Base-by-base conservation (phyloP, 2,113 vertebrate genomes). In the Hippocampus mohnikei region DNA sequence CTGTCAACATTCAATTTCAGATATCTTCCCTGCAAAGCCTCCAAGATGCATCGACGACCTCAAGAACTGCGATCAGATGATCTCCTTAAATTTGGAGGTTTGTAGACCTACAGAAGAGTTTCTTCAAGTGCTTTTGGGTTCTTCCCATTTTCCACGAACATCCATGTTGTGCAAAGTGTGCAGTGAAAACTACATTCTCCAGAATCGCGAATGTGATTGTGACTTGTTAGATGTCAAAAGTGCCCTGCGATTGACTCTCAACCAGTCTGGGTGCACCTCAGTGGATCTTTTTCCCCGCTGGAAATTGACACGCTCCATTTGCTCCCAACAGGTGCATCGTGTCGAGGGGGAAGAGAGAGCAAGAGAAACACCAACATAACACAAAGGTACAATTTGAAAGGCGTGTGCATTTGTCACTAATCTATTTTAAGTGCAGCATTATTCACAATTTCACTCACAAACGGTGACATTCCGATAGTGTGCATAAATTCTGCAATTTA, bases 291-390 rank as follows among this genome's bases (percentile, higher is more conserved):
- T n/a, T n/a, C n/a, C n/a, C 33, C 2, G 13, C 42, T 44, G 42
- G 10, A 44, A 12, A 44, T 53, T 56, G 53, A 56, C 3, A 10
- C 27, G 52, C 3, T 20, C 21, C 2, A 8, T 53, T 23, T 56
- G 23, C 11, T 81, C 40, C 70, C 53, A 9, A 53, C 27, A 93
- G 91, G 85, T 93, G 18, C 80, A 88, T 11, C 92, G 91, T 74
- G 88, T 85, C 53, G 91, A 84, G 52, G 91, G 93, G 59, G 91
- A 93, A 15, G 91, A 88, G 48, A 40, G 69, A 5, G 50, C 74
- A 42, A 72, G 37, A 68, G 48, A 71, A 33, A 16, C 65, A 46
- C 69, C 75, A 27, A 72, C 70, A 27, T 40, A 8, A 25, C 82
- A 65, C 71, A 91, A 85, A 89, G 86, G 91, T 92, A 75, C 67